Evolutionary conservation across 2,113 vertebrate genomes (phyloP).

Genomic region (Sylvietta virens): DNA sequence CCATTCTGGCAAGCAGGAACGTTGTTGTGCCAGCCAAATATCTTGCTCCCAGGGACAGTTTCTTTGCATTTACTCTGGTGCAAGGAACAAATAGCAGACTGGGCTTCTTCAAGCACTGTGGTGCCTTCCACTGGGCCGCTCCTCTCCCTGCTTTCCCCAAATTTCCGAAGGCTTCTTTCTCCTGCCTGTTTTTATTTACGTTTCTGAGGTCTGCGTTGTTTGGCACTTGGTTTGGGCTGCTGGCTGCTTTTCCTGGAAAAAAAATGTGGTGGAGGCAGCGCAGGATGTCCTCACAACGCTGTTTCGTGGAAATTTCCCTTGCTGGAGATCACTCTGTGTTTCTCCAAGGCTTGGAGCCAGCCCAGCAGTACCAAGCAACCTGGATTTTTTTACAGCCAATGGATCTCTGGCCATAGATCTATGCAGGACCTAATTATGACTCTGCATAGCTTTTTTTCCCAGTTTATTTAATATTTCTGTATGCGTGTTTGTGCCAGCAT

Average conservation of each 20-base stretch:
- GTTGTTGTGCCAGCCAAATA: background rate
- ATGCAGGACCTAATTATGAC: background rate
- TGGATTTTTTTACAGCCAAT: background rate
- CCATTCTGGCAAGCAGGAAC: background rate
- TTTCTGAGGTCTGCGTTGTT: conserved; percentile 68
- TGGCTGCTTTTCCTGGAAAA: conserved; percentile 70
- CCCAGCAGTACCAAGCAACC: conserved; percentile 33
- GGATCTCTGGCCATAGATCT: conserved; percentile 32
- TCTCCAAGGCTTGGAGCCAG: conserved; percentile 33
- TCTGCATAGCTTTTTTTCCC: background rate
- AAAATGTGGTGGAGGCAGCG: background rate
- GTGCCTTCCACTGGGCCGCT: conserved; percentile 53
- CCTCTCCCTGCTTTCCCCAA: conserved; percentile 35
- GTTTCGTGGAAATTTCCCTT: conserved; percentile 66
- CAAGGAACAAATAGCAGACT: conserved; percentile 39
- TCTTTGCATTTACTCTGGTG: background rate
- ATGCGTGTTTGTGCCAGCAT: background rate
- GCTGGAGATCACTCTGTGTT: conserved; percentile 49
- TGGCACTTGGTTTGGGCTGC: conserved; percentile 56
- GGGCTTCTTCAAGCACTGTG: conserved; percentile 30
- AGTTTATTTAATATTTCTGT: background rate
- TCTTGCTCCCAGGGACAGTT: conserved; percentile 33
- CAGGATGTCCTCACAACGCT: conserved; percentile 48
- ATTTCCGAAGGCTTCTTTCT: conserved; percentile 59
- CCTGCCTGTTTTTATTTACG: conserved; percentile 66